phyloP scores from a whole-genome alignment of 1,140 invertebrate species.

The Macrocentrus cingulum region DNA sequence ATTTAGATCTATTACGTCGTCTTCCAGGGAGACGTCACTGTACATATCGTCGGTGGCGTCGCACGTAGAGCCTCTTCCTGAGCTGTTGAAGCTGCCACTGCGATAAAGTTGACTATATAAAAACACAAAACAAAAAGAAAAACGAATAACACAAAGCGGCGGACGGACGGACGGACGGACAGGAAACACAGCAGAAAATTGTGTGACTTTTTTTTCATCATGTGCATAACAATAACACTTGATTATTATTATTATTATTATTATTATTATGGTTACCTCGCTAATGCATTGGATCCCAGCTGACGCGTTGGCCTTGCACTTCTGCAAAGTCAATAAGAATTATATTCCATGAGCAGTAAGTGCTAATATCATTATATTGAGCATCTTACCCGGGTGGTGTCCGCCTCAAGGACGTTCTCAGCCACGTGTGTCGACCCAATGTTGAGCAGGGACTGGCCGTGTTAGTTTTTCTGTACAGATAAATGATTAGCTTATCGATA shows the following conservation, averaged over 20 bases:
- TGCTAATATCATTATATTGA: too few relatives aligned
- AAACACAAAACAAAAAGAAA: conserved; percentile 30
- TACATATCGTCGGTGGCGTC: conserved; percentile 90
- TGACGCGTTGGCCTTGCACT: conserved; percentile 22
- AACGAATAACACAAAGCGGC: too few relatives aligned
- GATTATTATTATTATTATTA: conserved; percentile 9
- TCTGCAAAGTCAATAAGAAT: conserved; percentile 13
- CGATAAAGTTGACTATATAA: conserved; percentile 78
- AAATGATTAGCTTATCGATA: conserved; percentile 19
- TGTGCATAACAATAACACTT: conserved; percentile 14
- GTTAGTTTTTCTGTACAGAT: conserved; percentile 24
- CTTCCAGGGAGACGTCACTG: conserved; percentile 86
- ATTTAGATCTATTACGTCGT: conserved; percentile 88
- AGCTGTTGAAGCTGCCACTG: conserved; percentile 87
- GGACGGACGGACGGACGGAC: too few relatives aligned
- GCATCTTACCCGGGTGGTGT: conserved; percentile 69
- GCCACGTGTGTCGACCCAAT: conserved; percentile 74
- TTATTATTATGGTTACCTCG: conserved; percentile 65
- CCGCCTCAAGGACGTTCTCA: conserved; percentile 72
- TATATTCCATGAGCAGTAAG: neutral
- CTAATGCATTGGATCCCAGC: conserved; percentile 80
- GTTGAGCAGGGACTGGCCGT: conserved; percentile 50
- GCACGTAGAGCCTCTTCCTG: conserved; percentile 83
- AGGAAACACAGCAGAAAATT: too few relatives aligned
- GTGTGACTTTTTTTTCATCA: too few relatives aligned